These are phyloP conservation scores for Microctenopoma steveboyesi DNA, from an alignment of 2,797 vertebrate species.

Conservation along the genomic window DNA sequence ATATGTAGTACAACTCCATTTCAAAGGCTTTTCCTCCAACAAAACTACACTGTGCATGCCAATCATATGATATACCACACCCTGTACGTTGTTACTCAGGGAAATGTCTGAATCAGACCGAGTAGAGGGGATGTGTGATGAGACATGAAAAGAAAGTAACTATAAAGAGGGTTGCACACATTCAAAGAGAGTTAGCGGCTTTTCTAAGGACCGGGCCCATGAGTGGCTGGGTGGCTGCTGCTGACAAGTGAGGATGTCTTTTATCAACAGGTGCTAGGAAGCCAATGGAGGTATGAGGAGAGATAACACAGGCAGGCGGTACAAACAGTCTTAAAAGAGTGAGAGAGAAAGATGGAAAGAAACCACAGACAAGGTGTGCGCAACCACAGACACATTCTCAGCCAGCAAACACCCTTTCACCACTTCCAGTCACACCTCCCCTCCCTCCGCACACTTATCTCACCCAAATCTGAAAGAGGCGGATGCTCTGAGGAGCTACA, in stretches of 20 bases:
- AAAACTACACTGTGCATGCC: background rate
- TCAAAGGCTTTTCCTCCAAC: slow-evolving; percentile 3
- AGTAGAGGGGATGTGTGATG: background rate
- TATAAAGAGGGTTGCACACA: slow-evolving; percentile 17
- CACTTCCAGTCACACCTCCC: slow-evolving; percentile 55
- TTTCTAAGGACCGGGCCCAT: slow-evolving; percentile 44
- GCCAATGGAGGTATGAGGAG: slow-evolving; percentile 78
- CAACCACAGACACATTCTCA: slow-evolving; percentile 69
- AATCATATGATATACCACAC: background rate
- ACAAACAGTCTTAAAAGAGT: slow-evolving; percentile 50
- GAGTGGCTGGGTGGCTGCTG: slow-evolving; percentile 65
- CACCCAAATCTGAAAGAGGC: slow-evolving; percentile 61
- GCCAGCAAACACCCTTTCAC: slow-evolving; percentile 74
- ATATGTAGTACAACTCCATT: slow-evolving; percentile 1
- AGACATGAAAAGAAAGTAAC: background rate
- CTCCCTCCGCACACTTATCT: slow-evolving; percentile 54
- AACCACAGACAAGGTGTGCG: slow-evolving; percentile 62
- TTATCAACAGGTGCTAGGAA: slow-evolving; percentile 86
- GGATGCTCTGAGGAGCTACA: slow-evolving; percentile 54
- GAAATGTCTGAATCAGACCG: background rate
- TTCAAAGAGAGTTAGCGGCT: slow-evolving; percentile 31
- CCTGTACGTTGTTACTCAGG: background rate
- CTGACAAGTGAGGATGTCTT: slow-evolving; percentile 82
- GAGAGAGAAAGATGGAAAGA: slow-evolving; percentile 34
- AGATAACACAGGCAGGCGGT: slow-evolving; percentile 72